Evolutionary conservation across 1,140 invertebrate genomes (phyloP), one percentile per base, ranked within the genome.

Genomic region (Coelopa frigida): DNA sequence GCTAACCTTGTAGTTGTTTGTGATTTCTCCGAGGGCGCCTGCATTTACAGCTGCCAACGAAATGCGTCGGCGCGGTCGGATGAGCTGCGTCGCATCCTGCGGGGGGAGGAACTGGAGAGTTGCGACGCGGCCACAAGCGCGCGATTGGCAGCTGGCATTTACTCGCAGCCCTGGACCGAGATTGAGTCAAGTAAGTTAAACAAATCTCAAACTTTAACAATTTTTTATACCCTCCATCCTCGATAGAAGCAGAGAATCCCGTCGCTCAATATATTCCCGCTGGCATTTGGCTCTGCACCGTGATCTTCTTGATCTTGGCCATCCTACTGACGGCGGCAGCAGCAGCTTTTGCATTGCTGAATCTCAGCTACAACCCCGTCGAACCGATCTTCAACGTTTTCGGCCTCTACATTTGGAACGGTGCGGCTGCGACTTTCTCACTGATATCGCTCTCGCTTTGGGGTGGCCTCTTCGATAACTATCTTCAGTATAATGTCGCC

Each of bases 391-490:
- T 40, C 15, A 49, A 40, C n/a, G 39, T 40, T 14, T 44, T 44
- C 32, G 47, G 47, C 3, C 36, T 49, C 14, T 49, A 27, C 18
- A 22, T 49, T 10, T 49, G 47, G 47, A 49, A 49, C 38, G 40
- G 22, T n/a, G 38, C 44, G 2, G 40, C 40, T 17, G 39, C 39
- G 22, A 23, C n/a, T 18, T 17, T 26, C 4, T 37, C 23, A 18
- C 15, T 40, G 33, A 27, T 40, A 18, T 37, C 35, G 3, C 24
- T 49, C 33, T 36, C 41, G 12, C 24, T 49, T 5, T 49, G 47
- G 47, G 15, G 8, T 11, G 38, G 35, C 6, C 12, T 49, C 4
- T 49, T 44, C 44, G 40, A 20, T 10, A 49, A 29, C 12, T 40
- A 29, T 11, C 24, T 49, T 6, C 22, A 21, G 11, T 35, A 37